phyloP scores from a whole-genome alignment of 1,140 invertebrate genomes.

The Drosophila varians region DNA sequence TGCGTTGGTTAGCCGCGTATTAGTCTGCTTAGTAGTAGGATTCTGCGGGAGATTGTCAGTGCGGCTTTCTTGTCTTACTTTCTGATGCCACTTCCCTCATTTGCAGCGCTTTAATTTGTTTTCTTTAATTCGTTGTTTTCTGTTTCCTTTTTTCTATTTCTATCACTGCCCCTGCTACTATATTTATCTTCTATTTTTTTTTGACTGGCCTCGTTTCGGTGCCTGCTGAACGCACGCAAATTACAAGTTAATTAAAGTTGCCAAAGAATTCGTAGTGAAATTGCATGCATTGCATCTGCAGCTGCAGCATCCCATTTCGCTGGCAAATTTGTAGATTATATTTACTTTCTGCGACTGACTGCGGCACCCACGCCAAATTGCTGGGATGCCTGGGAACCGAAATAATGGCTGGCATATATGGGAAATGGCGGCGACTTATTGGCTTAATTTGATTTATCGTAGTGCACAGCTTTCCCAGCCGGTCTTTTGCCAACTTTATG shows the following conservation, averaged over 20 bases:
- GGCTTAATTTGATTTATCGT: conserved; percentile 74
- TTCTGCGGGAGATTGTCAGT: conserved; percentile 56
- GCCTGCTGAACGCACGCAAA: conserved; percentile 70
- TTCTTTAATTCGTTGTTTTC: conserved; percentile 38
- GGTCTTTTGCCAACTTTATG: conserved; percentile 34
- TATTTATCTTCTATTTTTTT: conserved; percentile 38
- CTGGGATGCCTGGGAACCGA: conserved; percentile 58
- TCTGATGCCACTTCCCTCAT: conserved; percentile 51
- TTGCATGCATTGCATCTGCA: conserved; percentile 28
- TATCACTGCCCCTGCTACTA: background rate
- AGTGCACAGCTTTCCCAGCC: conserved; percentile 48
- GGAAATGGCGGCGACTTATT: conserved; percentile 60
- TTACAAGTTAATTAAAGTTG: conserved; percentile 71
- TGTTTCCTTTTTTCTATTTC: conserved; percentile 12
- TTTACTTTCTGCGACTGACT: conserved; percentile 35
- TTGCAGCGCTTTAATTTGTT: conserved; percentile 56
- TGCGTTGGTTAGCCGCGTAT: conserved; percentile 33
- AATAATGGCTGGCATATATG: conserved; percentile 50
- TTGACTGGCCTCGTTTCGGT: conserved; percentile 60
- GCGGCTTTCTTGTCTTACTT: conserved; percentile 65
- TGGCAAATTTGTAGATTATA: conserved; percentile 30
- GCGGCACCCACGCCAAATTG: conserved; percentile 41
- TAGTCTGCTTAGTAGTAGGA: conserved; percentile 39
- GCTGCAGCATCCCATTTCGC: conserved; percentile 38
- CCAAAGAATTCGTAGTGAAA: conserved; percentile 63